A percentile compares a stretch with the other conserved stretches of the same genome.
Evolutionary conservation across 2,888 invertebrate species (phyloP).

Genomic region (Ectemnius lituratus): DNA sequence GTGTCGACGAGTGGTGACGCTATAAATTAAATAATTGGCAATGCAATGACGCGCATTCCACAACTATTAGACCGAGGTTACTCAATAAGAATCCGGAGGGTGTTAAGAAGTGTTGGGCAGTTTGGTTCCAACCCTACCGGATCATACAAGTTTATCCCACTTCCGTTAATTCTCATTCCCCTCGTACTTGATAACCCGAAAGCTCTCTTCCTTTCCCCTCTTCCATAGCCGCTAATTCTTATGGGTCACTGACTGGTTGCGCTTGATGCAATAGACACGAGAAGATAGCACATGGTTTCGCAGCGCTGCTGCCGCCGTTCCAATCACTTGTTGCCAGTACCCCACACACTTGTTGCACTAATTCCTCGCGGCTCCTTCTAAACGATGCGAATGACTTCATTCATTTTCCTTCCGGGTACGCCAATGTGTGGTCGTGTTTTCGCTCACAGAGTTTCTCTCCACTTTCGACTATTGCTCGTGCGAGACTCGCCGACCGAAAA

Average conservation of each 20-base stretch:
- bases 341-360: conserved; percentile 43
- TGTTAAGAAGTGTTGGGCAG: conserved; percentile 40
- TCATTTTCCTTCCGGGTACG: conserved; percentile 18
- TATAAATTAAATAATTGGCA: not conserved
- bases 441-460: not conserved
- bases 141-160: conserved; percentile 72
- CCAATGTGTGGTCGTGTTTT: conserved; percentile 4
- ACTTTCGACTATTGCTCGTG: too few species aligned
- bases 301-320: conserved; percentile 53
- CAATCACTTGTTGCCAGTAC: conserved; percentile 47
- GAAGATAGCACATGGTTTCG: conserved; percentile 60
- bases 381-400: conserved; percentile 16
- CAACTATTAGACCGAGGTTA: not conserved
- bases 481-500: too few species aligned
- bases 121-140: conserved; percentile 62
- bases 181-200: conserved; percentile 52
- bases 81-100: conserved; percentile 17
- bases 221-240: conserved; percentile 66
- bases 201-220: conserved; percentile 53
- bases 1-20: too few species aligned
- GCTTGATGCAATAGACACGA: conserved; percentile 58
- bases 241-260: conserved; percentile 73
- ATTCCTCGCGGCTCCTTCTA: conserved; percentile 10
- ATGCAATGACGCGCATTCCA: not conserved
- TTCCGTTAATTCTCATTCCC: conserved; percentile 71